Base-by-base conservation (phyloP, 1,140 invertebrate species). In the Galendromus occidentalis region DNA sequence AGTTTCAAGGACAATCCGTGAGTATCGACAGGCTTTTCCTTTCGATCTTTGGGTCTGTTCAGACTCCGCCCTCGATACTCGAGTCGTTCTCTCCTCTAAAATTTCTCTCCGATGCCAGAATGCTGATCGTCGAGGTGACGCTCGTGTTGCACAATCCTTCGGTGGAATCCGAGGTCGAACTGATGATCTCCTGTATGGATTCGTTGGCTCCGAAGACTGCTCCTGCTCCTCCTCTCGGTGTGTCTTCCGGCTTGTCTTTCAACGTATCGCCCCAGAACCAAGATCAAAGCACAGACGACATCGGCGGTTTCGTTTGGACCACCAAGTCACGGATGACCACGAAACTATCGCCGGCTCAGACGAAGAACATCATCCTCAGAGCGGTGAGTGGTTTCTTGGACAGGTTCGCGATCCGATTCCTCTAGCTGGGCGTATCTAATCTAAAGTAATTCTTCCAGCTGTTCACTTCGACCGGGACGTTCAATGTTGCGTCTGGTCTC, bases 291-390 rank as follows among this genome's bases (percentile, higher is more conserved):
- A 59, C 51, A 6, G 51, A 59, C 25, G 51, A 59, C 22, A 25
- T 59, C 22, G 51, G 51, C 51, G 51, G 51, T 25, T 59, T 59
- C 51, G 51, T 59, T 4, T 59, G 51, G 51, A 59, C 51, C 14
- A 25, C 25, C 14, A 25, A 59, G 9, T 25, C 33, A 20, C 51
- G 51, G 22, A 17, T 20, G 14, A 14, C 33, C n/a, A 14, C 25
- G 33, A 59, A 25, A 25, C 51, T 59, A 14, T 33, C 51, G 14
- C 51, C 51, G 33, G 51, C 51, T 22, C 51, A 59, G n/a, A 33
- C 33, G 14, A 22, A 59, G 22, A 25, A 33, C 12, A 25, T 59
- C 9, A 14, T 33, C 25, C 51, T 59, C 17, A 25, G 25, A 59
- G 51, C 51, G 2, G 51, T 59, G 33, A 29, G 51, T 59, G 33